phyloP scores from a whole-genome alignment of 2,113 vertebrate genomes.

The Ptilorrhoa leucosticta region DNA sequence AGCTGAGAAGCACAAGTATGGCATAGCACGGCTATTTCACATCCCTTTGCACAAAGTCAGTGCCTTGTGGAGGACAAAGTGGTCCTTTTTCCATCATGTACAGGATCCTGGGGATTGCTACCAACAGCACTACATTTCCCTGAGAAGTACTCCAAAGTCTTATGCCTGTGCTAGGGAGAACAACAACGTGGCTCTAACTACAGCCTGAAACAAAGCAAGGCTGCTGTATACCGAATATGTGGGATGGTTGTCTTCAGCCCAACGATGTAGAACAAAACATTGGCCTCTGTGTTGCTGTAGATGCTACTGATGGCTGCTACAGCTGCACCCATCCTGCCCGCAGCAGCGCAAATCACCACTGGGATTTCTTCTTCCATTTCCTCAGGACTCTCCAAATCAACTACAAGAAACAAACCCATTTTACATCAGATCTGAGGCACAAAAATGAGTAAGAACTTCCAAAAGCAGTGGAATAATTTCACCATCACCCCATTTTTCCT shows the following conservation, averaged over 20 bases:
- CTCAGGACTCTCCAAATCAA: slow-evolving; percentile 52
- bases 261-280: slow-evolving; percentile 89
- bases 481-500: background rate
- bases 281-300: slow-evolving; percentile 85
- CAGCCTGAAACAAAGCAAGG: background rate
- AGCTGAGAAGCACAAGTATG: background rate
- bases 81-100: fast-evolving
- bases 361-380: slow-evolving; percentile 79
- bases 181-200: background rate
- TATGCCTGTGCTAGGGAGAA: background rate
- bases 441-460: background rate
- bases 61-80: background rate
- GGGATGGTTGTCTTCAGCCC: slow-evolving; percentile 83
- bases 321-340: slow-evolving; percentile 84
- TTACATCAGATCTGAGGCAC: background rate
- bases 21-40: background rate
- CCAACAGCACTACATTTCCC: background rate
- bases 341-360: slow-evolving; percentile 86
- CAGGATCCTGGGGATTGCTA: background rate
- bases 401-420: slow-evolving; percentile 42
- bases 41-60: background rate
- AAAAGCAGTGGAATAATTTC: background rate
- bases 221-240: slow-evolving; percentile 74
- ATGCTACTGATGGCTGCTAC: slow-evolving; percentile 93
- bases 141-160: background rate